Percentiles rank a stretch among this genome's conserved stretches.
phyloP scores from a whole-genome alignment of 2,797 vertebrate species.

The Schizothorax lantsangensis region DNA sequence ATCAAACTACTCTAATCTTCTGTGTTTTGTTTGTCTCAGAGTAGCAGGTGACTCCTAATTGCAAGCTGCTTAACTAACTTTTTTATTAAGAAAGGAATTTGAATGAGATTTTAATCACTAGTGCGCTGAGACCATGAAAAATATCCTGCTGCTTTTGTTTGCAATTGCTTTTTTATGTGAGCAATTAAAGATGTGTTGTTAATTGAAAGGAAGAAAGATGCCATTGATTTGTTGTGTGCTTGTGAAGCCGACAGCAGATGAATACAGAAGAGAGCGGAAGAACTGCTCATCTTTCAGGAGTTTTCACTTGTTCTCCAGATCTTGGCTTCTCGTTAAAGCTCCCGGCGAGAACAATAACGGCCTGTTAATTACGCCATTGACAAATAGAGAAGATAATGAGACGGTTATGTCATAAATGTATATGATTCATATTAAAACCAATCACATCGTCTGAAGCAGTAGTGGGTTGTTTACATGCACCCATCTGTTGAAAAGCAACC shows the following conservation, averaged over 20 bases:
- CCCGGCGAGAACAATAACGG: not conserved
- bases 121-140: conserved; percentile 3
- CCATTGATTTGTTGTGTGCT: not conserved
- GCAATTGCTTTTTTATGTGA: not conserved
- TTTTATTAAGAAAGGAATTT: conserved; percentile 40
- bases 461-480: conserved; percentile 33
- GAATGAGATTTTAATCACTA: conserved; percentile 39
- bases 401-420: conserved; percentile 27
- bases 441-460: conserved; percentile 25
- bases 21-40: conserved; percentile 34
- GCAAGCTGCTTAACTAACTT: conserved; percentile 51
- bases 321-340: not conserved
- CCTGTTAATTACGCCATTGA: conserved; percentile 13
- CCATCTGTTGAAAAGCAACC: conserved; percentile 55
- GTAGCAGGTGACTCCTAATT: conserved; percentile 48
- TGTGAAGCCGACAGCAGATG: not conserved
- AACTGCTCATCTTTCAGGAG: conserved; percentile 14
- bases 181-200: conserved; percentile 17
- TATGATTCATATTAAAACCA: conserved; percentile 34
- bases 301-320: not conserved
- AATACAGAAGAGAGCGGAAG: conserved; percentile 3
- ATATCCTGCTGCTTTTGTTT: conserved; percentile 30
- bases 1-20: conserved; percentile 36
- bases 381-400: conserved; percentile 31
- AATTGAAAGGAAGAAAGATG: conserved; percentile 39